These are phyloP conservation scores for Hylomyscus alleni DNA, from an alignment of 2,797 vertebrate species.

Conservation along the genomic window DNA sequence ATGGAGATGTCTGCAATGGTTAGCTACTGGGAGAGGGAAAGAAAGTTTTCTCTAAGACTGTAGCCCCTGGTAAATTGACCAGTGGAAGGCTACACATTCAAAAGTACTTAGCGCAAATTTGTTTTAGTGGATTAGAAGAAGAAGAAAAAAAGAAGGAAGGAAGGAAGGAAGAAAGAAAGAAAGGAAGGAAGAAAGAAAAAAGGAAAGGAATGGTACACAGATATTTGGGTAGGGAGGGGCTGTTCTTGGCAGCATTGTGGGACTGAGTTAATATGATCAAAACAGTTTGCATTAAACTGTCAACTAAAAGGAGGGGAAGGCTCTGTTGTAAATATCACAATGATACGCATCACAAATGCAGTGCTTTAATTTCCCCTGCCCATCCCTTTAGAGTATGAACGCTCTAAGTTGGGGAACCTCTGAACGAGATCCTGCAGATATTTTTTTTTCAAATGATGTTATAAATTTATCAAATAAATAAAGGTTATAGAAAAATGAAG, in stretches of 20 bases:
- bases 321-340: neutral
- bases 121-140: neutral
- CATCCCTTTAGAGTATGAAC: too few species aligned
- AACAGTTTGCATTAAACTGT: neutral
- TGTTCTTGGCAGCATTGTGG: neutral
- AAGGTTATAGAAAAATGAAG: conserved; percentile 46
- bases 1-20: too few species aligned
- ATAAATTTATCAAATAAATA: conserved; percentile 12
- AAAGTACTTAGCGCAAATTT: neutral
- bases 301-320: neutral
- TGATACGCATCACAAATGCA: neutral
- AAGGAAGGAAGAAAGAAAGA: too few species aligned
- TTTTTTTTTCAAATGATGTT: neutral
- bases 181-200: too few species aligned
- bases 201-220: neutral
- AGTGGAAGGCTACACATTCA: neutral
- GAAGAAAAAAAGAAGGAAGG: neutral
- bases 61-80: neutral
- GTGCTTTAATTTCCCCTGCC: neutral
- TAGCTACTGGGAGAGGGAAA: neutral
- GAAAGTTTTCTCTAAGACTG: neutral
- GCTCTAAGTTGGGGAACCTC: neutral
- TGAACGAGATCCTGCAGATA: neutral
- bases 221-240: neutral
- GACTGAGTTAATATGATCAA: neutral